Conservation (phyloP, 2,888 invertebrate species). For the Oxytorus armatus region DNA sequence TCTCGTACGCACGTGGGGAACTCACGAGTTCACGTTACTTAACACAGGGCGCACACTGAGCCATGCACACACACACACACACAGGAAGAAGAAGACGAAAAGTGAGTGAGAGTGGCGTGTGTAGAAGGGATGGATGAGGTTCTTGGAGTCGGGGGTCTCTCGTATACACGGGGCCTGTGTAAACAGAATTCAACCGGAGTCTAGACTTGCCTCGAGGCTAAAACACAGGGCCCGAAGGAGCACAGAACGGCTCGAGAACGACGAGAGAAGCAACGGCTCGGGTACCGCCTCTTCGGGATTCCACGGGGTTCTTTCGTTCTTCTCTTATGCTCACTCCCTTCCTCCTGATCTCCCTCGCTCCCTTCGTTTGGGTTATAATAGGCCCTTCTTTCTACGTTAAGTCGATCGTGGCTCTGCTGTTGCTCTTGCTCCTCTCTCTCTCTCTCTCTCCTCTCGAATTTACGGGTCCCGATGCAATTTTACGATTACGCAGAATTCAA, state of each 20-base stretch:
- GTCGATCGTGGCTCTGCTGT: constrained; percentile 58
- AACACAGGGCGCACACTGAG: constrained; percentile 30
- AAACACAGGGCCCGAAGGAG: constrained; percentile 66
- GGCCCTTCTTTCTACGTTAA: constrained; percentile 59
- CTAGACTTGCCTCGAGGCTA: constrained; percentile 69
- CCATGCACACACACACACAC: constrained; percentile 16
- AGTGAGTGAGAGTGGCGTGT: constrained; percentile 48
- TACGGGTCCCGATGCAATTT: constrained; percentile 68
- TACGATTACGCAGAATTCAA: constrained; percentile 68
- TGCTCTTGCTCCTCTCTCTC: constrained; percentile 52
- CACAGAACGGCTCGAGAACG: constrained; percentile 48
- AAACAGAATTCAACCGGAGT: constrained; percentile 69
- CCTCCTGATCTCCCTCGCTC: not conserved
- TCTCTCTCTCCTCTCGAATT: constrained; percentile 66
- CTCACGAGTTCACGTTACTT: constrained; percentile 50
- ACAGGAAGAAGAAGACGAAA: constrained; percentile 26
- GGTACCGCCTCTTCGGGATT: constrained; percentile 69
- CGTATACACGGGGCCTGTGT: constrained; percentile 68
- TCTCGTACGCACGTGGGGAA: constrained; percentile 48
- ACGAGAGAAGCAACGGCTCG: constrained; percentile 64
- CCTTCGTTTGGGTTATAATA: constrained; percentile 42
- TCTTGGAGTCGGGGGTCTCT: constrained; percentile 56
- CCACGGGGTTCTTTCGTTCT: constrained; percentile 52
- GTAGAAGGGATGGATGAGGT: constrained; percentile 44
- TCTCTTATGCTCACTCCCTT: constrained; percentile 9